Conservation (phyloP, 2,113 vertebrate genomes). For the Pedionomus torquatus region DNA sequence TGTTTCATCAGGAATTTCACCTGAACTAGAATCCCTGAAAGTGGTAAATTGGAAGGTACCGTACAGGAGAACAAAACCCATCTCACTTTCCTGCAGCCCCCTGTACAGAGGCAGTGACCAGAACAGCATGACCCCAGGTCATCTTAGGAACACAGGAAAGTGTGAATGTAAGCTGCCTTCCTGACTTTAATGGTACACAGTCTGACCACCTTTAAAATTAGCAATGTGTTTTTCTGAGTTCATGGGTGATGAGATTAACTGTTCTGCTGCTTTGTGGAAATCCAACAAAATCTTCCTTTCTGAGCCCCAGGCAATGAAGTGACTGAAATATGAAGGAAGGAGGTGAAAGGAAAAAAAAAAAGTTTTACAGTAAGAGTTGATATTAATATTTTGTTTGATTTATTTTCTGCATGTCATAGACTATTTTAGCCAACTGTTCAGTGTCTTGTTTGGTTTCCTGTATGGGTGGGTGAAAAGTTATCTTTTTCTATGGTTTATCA, state of each 20-base stretch:
- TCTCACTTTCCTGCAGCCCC: rapidly evolving
- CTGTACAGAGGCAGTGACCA: not conserved
- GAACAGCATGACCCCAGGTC: rapidly evolving
- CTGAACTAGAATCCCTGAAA: not conserved
- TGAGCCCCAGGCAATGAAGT: not conserved
- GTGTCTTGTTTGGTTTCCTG: not conserved
- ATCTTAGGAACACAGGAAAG: not conserved
- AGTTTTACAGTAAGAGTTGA: not conserved
- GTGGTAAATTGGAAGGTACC: not conserved
- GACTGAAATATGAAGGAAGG: not conserved
- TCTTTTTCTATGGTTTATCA: not conserved
- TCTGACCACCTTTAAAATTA: not conserved
- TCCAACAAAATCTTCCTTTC: not conserved
- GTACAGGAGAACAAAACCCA: not conserved
- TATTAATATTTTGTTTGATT: not conserved
- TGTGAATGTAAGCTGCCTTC: not conserved
- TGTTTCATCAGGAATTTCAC: not conserved
- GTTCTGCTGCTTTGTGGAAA: not conserved
- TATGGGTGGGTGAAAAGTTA: not conserved
- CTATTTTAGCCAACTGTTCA: not conserved
- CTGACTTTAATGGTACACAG: rapidly evolving
- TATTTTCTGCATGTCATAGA: not conserved
- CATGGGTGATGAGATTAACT: not conserved
- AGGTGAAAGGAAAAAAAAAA: not conserved
- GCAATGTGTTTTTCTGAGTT: not conserved